phyloP scores from a whole-genome alignment of 2,797 vertebrate genomes.

The Acanthopagrus latus region DNA sequence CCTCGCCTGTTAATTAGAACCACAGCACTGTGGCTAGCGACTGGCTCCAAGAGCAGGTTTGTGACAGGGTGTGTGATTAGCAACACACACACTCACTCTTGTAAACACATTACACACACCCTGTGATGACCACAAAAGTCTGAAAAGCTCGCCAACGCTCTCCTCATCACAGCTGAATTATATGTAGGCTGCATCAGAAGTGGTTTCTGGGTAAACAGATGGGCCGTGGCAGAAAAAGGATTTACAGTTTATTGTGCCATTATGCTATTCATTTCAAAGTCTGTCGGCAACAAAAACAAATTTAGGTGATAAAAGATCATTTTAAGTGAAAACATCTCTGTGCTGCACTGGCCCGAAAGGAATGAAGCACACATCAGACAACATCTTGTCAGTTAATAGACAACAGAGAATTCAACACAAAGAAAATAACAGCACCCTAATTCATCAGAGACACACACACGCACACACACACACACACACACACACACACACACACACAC shows the following conservation, averaged over 20 bases:
- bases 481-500: neutral
- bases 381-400: slow-evolving; percentile 31
- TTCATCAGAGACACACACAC: too few species aligned
- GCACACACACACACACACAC: too few species aligned
- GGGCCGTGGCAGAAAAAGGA: slow-evolving; percentile 56
- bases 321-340: slow-evolving; percentile 65
- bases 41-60: slow-evolving; percentile 80
- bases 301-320: slow-evolving; percentile 64
- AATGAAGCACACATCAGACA: slow-evolving; percentile 44
- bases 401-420: slow-evolving; percentile 3
- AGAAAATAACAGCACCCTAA: slow-evolving; percentile 16
- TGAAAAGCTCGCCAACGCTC: slow-evolving; percentile 71
- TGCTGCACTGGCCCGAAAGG: slow-evolving; percentile 20
- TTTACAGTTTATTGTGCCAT: slow-evolving; percentile 76
- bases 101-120: slow-evolving; percentile 83
- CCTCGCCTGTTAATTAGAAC: slow-evolving; percentile 80
- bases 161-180: slow-evolving; percentile 79
- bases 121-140: slow-evolving; percentile 78
- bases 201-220: slow-evolving; percentile 80
- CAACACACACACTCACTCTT: slow-evolving; percentile 79
- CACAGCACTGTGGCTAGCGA: slow-evolving; percentile 74
- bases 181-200: slow-evolving; percentile 77
- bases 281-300: slow-evolving; percentile 71
- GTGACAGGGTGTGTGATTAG: slow-evolving; percentile 83
- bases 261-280: slow-evolving; percentile 74